Base-by-base conservation (phyloP, 2,113 vertebrate species). In the Montifringilla adamsi region DNA sequence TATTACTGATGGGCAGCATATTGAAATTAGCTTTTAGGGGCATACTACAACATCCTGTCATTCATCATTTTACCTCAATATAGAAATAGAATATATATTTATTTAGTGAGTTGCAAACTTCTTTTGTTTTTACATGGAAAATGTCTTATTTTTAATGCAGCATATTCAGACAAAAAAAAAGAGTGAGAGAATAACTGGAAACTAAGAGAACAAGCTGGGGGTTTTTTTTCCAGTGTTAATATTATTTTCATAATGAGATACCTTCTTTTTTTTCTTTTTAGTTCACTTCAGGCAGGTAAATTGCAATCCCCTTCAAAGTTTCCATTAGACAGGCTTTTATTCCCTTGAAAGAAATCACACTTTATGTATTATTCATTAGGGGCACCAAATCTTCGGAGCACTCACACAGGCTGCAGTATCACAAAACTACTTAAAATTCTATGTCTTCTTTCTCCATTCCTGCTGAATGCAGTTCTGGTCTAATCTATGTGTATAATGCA, bases 361-460 rank as follows among this genome's bases (percentile, higher is more conserved):
- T 62, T 9, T 56, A 37, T 95, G 66, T 13, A 95, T 95, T 95
- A 91, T 96, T 95, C 89, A 92, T 84, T 43, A 90, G 20, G 37
- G 47, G 53, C 7, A 63, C 16, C 64, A 95, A 87, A 92, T 87
- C 64, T 95, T 87, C 91, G 84, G 60, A 86, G 39, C 41, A 90
- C 58, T 72, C 69, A 93, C 50, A 55, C 15, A 91, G 46, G 41
- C 44, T 92, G 60, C 33, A 49, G 37, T 55, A 93, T 89, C 66
- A 82, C 28, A 76, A 44, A 80, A 77, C 66, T 94, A 30, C 67
- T 97, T 95, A 89, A 95, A 90, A 95, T 97, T 95, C 90, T 73
- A 5, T 62, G 31, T 26, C 14, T 56, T 72, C 85, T 87, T 92
- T 70, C 43, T 56, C 67, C 33, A n/a, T 84, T 96, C 92, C 83